A percentile compares a stretch with the other conserved stretches of the same genome.
Conservation (phyloP, 2,113 vertebrate species). For the Oxygymnocypris stewartii region DNA sequence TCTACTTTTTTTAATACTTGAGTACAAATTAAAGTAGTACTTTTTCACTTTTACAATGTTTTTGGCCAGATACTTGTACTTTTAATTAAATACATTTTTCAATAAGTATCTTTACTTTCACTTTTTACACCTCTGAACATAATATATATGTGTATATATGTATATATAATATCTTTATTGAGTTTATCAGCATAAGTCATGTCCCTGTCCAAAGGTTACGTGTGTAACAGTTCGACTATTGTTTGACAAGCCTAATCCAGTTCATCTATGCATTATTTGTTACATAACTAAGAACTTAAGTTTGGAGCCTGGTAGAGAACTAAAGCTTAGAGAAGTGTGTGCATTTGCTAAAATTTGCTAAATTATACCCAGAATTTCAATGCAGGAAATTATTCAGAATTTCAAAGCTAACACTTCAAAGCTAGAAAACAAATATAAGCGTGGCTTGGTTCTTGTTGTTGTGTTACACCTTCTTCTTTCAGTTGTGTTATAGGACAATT, state of each 20-base stretch:
- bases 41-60: no score
- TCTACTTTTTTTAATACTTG: no score
- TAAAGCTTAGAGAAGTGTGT: not conserved
- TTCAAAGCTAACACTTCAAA: not conserved
- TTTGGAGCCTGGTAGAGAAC: not conserved
- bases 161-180: not conserved
- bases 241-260: constrained; percentile 11
- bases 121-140: no score
- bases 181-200: not conserved
- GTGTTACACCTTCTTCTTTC: not conserved
- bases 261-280: not conserved
- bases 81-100: no score
- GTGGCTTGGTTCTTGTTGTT: not conserved
- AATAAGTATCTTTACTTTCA: no score
- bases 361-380: not conserved
- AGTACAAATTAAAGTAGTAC: no score
- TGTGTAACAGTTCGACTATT: not conserved
- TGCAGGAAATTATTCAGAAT: not conserved
- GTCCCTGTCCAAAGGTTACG: not conserved
- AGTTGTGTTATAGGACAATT: not conserved
- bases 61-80: no score
- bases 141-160: no score
- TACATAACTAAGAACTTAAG: constrained; percentile 3
- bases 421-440: not conserved
- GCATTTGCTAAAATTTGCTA: not conserved